phyloP scores from a whole-genome alignment of 2,888 invertebrate genomes.

The Baccha elongata region DNA sequence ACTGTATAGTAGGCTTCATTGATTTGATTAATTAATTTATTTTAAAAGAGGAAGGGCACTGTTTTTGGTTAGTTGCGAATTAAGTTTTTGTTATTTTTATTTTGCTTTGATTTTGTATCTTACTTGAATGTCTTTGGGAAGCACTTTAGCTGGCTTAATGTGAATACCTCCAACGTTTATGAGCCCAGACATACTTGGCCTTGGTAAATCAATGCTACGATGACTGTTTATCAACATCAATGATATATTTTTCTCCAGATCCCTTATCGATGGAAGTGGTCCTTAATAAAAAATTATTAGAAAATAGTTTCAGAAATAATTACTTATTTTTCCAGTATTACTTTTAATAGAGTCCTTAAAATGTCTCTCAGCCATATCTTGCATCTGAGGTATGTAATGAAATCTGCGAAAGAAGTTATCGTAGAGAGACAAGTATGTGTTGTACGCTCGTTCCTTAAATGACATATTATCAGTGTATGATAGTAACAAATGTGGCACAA shows the following conservation, averaged over 20 bases:
- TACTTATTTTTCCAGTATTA: slow-evolving; percentile 44
- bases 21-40: no score
- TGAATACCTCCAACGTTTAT: slow-evolving; percentile 81
- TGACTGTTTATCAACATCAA: slow-evolving; percentile 84
- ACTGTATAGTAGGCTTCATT: no score
- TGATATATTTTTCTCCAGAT: slow-evolving; percentile 83
- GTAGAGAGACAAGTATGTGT: slow-evolving; percentile 79
- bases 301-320: neutral
- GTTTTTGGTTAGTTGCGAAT: no score
- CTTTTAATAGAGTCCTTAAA: slow-evolving; percentile 77
- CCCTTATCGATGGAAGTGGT: slow-evolving; percentile 81
- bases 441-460: slow-evolving; percentile 80
- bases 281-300: slow-evolving; percentile 74
- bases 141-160: slow-evolving; percentile 78
- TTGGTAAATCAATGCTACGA: slow-evolving; percentile 82
- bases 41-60: no score
- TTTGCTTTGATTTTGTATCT: neutral
- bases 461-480: slow-evolving; percentile 81
- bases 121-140: slow-evolving; percentile 79
- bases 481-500: slow-evolving; percentile 80
- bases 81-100: neutral
- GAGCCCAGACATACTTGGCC: slow-evolving; percentile 82
- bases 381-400: slow-evolving; percentile 81
- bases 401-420: slow-evolving; percentile 79
- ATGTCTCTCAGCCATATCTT: slow-evolving; percentile 79